Evolutionary conservation across 1,140 invertebrate species (phyloP), one percentile per base, ranked within the genome.

Genomic region (Brachionus paranguensis): DNA sequence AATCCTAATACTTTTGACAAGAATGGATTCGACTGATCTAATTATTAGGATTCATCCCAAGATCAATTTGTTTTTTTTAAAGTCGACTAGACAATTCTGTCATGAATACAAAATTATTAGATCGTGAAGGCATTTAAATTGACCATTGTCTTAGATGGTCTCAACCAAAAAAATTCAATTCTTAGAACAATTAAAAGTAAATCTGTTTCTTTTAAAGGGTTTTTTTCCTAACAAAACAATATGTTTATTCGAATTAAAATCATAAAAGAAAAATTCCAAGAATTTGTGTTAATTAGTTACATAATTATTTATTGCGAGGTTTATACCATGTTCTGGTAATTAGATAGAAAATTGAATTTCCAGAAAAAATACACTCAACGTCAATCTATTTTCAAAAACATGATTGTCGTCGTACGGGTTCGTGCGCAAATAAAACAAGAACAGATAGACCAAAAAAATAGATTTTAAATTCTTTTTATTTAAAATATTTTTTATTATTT

Each of bases 391-490:
- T 72, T n/a, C n/a, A n/a, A 60, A 20, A 20, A 60, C 53, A 60
- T 60, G 53, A 72, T 72, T 72, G 68, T 72, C 65, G 41, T 29
- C 65, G 27, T 72, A 43, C 68, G 68, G 68, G 68, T 72, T 72
- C 68, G 68, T 41, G 68, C 68, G 68, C 41, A 72, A 72, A 72
- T 72, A 20, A 72, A 41, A 43, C 11, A 20, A 41, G 11, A 72
- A 72, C 33, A 72, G 41, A 41, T 60, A 20, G 53, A 60, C 53
- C 53, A 60, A 60, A 60, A 60, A 60, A 60, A 60, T 60, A 60
- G 53, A 60, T 60, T 60, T 60, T 60, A 60, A 60, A 60, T 60
- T 60, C 20, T 24, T 60, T 60, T 60, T 60, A 60, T 60, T 60
- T 60, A 60, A 60, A 60, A 60, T 60, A 60, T 60, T 60, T 60